Evolutionary conservation across 2,888 invertebrate genomes (phyloP).

Genomic region (Smittia sp.): DNA sequence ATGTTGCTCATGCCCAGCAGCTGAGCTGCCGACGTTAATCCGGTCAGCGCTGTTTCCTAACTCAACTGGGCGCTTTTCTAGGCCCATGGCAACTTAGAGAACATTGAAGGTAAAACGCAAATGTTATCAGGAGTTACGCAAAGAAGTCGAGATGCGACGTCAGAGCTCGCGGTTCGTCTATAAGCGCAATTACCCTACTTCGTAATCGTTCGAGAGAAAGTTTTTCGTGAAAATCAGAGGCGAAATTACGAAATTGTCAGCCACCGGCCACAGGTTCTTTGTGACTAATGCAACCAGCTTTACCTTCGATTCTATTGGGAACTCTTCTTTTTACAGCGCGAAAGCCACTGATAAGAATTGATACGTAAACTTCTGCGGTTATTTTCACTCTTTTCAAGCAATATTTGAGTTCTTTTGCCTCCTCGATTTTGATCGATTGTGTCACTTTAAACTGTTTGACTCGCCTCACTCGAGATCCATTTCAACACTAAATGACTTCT

Average conservation of each 20-base stretch:
- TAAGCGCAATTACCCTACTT: slow-evolving; percentile 28
- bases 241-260: slow-evolving; percentile 33
- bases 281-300: not conserved
- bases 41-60: no score
- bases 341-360: slow-evolving; percentile 16
- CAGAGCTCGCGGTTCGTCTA: not conserved
- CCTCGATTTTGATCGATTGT: not conserved
- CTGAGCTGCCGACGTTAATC: no score
- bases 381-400: not conserved
- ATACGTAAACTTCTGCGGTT: not conserved
- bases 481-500: slow-evolving; percentile 25
- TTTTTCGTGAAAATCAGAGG: slow-evolving; percentile 39
- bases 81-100: no score
- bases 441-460: slow-evolving; percentile 19
- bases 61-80: no score
- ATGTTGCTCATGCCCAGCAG: no score
- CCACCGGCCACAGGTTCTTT: not conserved
- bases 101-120: no score
- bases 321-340: slow-evolving; percentile 5
- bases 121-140: not conserved
- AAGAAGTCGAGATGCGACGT: not conserved
- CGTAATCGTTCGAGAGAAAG: slow-evolving; percentile 40
- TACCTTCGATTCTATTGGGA: slow-evolving; percentile 1
- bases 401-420: slow-evolving; percentile 13
- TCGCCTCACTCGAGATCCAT: slow-evolving; percentile 23